phyloP scores from a whole-genome alignment of 2,888 invertebrate species.

The Galeruca laticollis region DNA sequence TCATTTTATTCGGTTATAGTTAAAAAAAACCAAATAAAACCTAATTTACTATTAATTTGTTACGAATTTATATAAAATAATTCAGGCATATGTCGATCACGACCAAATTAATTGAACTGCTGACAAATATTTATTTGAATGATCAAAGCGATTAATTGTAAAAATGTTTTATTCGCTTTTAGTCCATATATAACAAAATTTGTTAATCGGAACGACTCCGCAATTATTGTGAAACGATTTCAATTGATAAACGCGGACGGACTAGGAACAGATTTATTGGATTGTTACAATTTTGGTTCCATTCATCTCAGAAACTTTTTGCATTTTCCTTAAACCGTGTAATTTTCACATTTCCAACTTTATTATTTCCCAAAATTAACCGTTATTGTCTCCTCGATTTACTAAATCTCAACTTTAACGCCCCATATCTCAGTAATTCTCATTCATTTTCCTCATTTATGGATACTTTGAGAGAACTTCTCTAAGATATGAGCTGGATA shows the following conservation, averaged over 20 bases:
- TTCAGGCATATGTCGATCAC: constrained; percentile 4
- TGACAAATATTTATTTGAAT: constrained; percentile 26
- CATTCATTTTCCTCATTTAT: too few species aligned
- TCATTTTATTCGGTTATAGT: too few species aligned
- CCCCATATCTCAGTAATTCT: too few species aligned
- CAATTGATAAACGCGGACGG: background rate
- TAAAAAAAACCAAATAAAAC: background rate
- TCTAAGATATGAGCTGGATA: too few species aligned
- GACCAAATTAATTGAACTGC: constrained; percentile 15
- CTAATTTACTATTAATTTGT: background rate
- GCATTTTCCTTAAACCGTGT: too few species aligned
- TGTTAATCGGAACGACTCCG: background rate
- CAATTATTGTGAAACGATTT: constrained; percentile 7
- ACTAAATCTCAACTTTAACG: too few species aligned
- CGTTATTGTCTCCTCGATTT: too few species aligned
- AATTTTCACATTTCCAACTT: too few species aligned
- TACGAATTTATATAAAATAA: constrained; percentile 2
- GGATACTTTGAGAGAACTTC: too few species aligned
- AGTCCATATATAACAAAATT: constrained; percentile 13
- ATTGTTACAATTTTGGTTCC: background rate
- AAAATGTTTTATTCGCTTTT: constrained; percentile 23
- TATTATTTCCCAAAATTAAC: too few species aligned
- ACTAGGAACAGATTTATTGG: background rate
- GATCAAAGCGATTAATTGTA: constrained; percentile 27
- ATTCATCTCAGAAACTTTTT: background rate